phyloP scores from a whole-genome alignment of 2,888 invertebrate species.

The Cerceris rybyensis region DNA sequence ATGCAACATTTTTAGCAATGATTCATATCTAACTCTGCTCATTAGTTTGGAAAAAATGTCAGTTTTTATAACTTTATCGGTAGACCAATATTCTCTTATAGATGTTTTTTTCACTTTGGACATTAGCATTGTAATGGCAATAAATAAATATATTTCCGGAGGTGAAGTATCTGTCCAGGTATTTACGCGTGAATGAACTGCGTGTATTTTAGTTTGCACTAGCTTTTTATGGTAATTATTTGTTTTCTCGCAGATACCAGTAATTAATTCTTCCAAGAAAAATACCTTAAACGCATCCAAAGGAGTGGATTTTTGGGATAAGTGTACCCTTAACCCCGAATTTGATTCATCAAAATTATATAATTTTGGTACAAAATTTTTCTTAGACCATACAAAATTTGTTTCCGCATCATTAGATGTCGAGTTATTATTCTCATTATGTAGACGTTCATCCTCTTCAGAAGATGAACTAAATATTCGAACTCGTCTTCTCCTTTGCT shows the following conservation, averaged over 20 bases:
- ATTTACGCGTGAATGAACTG: conserved; percentile 27
- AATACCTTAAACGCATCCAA: conserved; percentile 37
- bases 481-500: conserved; percentile 26
- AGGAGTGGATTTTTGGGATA: conserved; percentile 37
- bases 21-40: conserved; percentile 16
- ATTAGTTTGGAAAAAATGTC: conserved; percentile 20
- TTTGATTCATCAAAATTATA: conserved; percentile 34
- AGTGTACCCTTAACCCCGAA: conserved; percentile 25
- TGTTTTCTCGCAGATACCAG: conserved; percentile 34
- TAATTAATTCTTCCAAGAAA: conserved; percentile 34
- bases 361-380: conserved; percentile 37
- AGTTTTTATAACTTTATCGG: conserved; percentile 13
- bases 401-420: conserved; percentile 32
- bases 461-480: conserved; percentile 36
- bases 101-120: conserved; percentile 26
- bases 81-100: conserved; percentile 33
- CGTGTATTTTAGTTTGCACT: conserved; percentile 24
- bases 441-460: conserved; percentile 39
- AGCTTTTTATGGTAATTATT: conserved; percentile 36
- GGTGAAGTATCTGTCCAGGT: conserved; percentile 21
- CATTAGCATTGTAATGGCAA: conserved; percentile 34
- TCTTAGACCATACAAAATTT: conserved; percentile 37
- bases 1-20: conserved; percentile 17
- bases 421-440: conserved; percentile 23
- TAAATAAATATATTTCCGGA: conserved; percentile 30